These are phyloP conservation scores for Coccyzus lansbergi DNA, from an alignment of 2,797 vertebrate genomes.

Conservation along the genomic window DNA sequence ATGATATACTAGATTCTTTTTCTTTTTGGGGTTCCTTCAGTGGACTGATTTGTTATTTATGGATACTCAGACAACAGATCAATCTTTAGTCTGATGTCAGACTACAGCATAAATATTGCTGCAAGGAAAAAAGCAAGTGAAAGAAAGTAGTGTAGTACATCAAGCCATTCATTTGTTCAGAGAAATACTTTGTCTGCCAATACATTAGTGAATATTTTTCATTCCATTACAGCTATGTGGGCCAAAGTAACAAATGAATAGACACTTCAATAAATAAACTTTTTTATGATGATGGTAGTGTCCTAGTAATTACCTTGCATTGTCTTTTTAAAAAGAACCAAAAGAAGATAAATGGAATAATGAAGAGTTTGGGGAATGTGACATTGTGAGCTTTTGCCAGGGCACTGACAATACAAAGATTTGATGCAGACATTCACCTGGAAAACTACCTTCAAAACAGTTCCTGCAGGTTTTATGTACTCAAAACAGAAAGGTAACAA, in stretches of 20 bases:
- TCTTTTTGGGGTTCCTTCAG: background rate
- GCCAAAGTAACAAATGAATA: background rate
- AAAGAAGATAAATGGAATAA: background rate
- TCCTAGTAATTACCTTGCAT: background rate
- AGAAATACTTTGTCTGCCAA: background rate
- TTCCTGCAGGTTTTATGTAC: background rate
- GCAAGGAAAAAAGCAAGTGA: background rate
- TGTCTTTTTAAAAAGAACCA: background rate
- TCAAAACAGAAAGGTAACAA: background rate
- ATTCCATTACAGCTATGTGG: background rate
- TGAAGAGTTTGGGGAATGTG: background rate
- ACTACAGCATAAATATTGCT: background rate
- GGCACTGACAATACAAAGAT: background rate
- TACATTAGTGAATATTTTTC: background rate
- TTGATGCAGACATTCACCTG: background rate
- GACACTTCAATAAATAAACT: background rate
- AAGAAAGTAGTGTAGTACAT: background rate
- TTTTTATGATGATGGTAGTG: background rate
- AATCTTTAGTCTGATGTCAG: background rate
- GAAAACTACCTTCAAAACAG: background rate
- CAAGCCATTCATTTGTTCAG: background rate
- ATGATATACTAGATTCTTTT: background rate
- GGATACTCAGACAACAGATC: background rate
- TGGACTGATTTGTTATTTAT: background rate
- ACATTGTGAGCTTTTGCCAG: background rate